Evolutionary conservation across 1,140 invertebrate genomes (phyloP).

Genomic region (Pantala flavescens): DNA sequence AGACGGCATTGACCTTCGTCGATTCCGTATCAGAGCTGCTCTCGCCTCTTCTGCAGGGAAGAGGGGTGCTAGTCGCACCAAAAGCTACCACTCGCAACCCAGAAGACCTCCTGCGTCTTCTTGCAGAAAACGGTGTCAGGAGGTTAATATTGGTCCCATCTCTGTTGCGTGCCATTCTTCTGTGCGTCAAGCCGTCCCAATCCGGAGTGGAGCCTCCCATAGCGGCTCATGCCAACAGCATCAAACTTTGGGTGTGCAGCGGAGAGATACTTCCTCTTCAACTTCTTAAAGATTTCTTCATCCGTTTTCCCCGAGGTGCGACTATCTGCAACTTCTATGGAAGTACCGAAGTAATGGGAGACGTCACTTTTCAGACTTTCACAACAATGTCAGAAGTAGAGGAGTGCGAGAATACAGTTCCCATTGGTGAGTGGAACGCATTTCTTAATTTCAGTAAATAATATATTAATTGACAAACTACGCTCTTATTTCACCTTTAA

Average conservation of each 20-base stretch:
- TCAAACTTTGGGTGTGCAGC: constrained; percentile 63
- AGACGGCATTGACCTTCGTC: constrained; percentile 79
- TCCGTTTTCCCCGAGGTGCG: constrained; percentile 45
- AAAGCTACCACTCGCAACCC: constrained; percentile 62
- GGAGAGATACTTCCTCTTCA: constrained; percentile 60
- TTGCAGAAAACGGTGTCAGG: constrained; percentile 60
- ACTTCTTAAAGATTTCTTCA: constrained; percentile 60
- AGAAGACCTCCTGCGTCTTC: constrained; percentile 50
- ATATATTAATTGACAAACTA: background rate
- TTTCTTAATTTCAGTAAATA: too few relatives aligned
- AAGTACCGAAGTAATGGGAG: constrained; percentile 77
- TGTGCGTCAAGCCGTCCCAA: constrained; percentile 38
- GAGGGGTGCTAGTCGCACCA: constrained; percentile 55
- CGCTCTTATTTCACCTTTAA: background rate
- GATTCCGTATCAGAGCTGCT: constrained; percentile 80
- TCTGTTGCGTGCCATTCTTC: constrained; percentile 59
- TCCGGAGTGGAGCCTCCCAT: constrained; percentile 44
- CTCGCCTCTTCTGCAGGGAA: constrained; percentile 62
- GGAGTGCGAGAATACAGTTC: constrained; percentile 52
- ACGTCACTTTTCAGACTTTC: constrained; percentile 55
- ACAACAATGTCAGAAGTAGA: constrained; percentile 43
- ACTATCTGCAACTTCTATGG: constrained; percentile 77
- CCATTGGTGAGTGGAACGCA: constrained; percentile 53
- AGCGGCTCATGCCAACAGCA: background rate
- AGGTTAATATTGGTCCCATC: constrained; percentile 74